Base-by-base conservation (phyloP, 2,888 invertebrate genomes). In the Fragum sueziense region DNA sequence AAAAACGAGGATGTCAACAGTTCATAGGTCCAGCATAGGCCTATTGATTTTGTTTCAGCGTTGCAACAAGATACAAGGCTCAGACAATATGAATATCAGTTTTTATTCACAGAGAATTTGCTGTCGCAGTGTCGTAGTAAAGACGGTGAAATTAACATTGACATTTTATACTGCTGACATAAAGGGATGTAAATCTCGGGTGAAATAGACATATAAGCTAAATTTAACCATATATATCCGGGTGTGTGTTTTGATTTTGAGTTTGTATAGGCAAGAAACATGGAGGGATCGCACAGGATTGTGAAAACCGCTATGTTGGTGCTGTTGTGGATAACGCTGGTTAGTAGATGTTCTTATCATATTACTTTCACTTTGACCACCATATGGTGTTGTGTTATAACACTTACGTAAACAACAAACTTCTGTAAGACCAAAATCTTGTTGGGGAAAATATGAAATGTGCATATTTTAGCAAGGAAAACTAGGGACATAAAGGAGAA, bases 321-420 rank as follows among this genome's bases (percentile, higher is more conserved):
- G 11, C 62, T 79, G 51, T n/a, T 79, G 9, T 82, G 82, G 82
- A 71, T 79, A 7, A 62, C 77, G 4, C 79, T 82, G 77, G 82
- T 82, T 72, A 70, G 79, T 77, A 33, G 27, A 4, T 57, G 17
- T 41, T 41, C 17, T 17, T 41, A 41, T 11, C 41, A 41, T 9
- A 9, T 17, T 17, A 11, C 41, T 11, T 41, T 41, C 41, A 41
- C 41, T 41, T 11, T 41, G 17, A 9, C 11, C 17, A 41, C 41
- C 17, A 17, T 41, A 41, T 41, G 41, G 9, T 9, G 9, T 11
- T 41, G 41, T 17, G 17, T 41, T 9, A 17, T 41, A 9, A 41
- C 9, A 41, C 11, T 41, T 20, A 47, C 17, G 1, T n/a, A 3
- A 1, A 47, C 17, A 47, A 1, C n/a, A 20, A n/a, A 20, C 6